These are phyloP conservation scores for Lepidothrix coronata DNA, from an alignment of 2,113 vertebrate species.

Conservation along the genomic window DNA sequence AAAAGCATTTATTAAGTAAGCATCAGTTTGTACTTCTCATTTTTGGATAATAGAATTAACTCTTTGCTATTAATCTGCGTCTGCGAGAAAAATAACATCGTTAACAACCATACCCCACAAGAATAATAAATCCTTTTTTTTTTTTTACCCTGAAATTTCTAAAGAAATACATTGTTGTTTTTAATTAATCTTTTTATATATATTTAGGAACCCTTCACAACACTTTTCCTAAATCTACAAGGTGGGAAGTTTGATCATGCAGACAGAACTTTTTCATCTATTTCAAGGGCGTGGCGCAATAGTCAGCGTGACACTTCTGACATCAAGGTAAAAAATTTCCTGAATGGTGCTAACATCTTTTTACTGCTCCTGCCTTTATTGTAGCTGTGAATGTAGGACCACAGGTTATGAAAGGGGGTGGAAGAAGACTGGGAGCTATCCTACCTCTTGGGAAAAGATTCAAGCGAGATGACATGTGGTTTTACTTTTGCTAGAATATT, in stretches of 20 bases:
- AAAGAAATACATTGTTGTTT: background rate
- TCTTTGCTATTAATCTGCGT: background rate
- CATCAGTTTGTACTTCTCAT: background rate
- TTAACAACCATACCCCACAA: background rate
- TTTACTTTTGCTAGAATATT: background rate
- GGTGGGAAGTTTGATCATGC: conserved; percentile 98
- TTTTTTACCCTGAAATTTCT: background rate
- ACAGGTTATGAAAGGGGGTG: background rate
- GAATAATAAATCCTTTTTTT: background rate
- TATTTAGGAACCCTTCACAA: conserved; percentile 93
- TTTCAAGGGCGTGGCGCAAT: conserved; percentile 96
- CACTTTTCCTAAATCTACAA: conserved; percentile 96
- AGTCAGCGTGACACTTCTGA: conserved; percentile 97
- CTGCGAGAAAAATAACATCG: background rate
- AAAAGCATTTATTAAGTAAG: background rate
- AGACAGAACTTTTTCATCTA: conserved; percentile 94
- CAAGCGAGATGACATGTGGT: accelerated
- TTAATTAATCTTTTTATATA: background rate
- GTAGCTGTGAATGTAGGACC: background rate
- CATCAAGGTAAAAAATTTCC: conserved; percentile 85
- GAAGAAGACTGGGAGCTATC: background rate
- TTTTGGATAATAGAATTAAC: background rate
- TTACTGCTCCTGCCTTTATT: background rate
- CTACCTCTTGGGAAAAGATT: background rate
- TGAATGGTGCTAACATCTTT: background rate